phyloP scores from a whole-genome alignment of 2,888 invertebrate genomes.

The Drosophila infuscata region DNA sequence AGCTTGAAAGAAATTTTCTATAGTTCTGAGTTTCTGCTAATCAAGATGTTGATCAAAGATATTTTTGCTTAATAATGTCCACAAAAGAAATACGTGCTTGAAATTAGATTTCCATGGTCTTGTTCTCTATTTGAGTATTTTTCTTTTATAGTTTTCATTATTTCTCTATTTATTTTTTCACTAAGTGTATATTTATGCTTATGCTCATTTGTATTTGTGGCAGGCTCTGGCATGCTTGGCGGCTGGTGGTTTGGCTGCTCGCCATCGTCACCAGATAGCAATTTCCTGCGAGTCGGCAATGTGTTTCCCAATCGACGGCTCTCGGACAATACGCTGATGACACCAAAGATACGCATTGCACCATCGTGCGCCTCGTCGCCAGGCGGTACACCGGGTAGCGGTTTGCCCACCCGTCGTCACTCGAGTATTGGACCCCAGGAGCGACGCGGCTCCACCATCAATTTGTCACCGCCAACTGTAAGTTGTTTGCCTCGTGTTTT shows the following conservation, averaged over 20 bases:
- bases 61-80: background rate
- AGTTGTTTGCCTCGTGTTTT: conserved; percentile 84
- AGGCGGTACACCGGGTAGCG: conserved; percentile 88
- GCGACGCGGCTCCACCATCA: conserved; percentile 92
- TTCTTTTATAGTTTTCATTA: background rate
- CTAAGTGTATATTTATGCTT: conserved; percentile 14
- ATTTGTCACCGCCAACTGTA: conserved; percentile 95
- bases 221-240: conserved; percentile 88
- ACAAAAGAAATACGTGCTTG: background rate
- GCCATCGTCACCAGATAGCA: conserved; percentile 93
- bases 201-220: conserved; percentile 32
- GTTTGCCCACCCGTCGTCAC: conserved; percentile 94
- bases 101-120: background rate
- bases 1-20: background rate
- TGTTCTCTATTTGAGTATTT: background rate
- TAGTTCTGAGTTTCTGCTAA: background rate
- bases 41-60: background rate
- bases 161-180: background rate
- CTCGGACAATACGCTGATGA: conserved; percentile 96
- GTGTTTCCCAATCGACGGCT: conserved; percentile 94
- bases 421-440: conserved; percentile 97
- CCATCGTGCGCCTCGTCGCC: conserved; percentile 95
- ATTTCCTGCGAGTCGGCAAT: conserved; percentile 93
- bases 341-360: conserved; percentile 94
- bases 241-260: conserved; percentile 95